Evolutionary conservation across 2,888 invertebrate genomes (phyloP).

Genomic region (Leucoma salicis): DNA sequence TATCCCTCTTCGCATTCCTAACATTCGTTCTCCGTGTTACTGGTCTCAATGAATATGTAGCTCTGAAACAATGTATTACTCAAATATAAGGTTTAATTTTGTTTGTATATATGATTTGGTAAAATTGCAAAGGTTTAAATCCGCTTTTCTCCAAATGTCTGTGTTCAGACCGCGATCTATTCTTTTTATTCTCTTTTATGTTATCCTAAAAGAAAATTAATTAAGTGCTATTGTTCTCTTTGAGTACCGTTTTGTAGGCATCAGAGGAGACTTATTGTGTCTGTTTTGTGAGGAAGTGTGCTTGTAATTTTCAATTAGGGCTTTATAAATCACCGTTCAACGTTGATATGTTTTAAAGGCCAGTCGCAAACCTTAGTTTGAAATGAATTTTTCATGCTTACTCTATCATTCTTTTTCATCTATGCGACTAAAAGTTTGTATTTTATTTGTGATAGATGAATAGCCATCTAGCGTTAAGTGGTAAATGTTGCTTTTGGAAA

Average conservation of each 20-base stretch:
- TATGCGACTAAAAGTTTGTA: too few relatives aligned
- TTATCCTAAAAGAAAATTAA: slow-evolving; percentile 70
- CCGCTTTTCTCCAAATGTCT: slow-evolving; percentile 58
- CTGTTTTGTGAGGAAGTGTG: slow-evolving; percentile 7
- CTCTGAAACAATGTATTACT: slow-evolving; percentile 2
- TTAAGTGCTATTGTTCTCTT: slow-evolving; percentile 65
- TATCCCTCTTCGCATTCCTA: slow-evolving; percentile 41
- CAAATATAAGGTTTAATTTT: slow-evolving; percentile 12
- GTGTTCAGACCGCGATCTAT: slow-evolving; percentile 52
- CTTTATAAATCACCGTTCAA: not conserved
- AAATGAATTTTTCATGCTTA: too few relatives aligned
- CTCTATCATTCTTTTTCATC: too few relatives aligned
- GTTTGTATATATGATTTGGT: slow-evolving; percentile 22
- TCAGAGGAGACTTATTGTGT: slow-evolving; percentile 39
- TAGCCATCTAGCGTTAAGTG: too few relatives aligned
- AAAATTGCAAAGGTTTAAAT: slow-evolving; percentile 54
- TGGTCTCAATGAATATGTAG: slow-evolving; percentile 16
- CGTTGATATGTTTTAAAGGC: not conserved
- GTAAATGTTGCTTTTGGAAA: too few relatives aligned
- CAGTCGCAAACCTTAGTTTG: too few relatives aligned
- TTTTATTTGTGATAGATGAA: too few relatives aligned
- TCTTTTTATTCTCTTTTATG: slow-evolving; percentile 55
- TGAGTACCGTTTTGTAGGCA: slow-evolving; percentile 54
- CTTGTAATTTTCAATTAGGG: not conserved
- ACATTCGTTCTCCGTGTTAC: slow-evolving; percentile 43